phyloP scores from a whole-genome alignment of 2,797 vertebrate genomes.

The Enteromius paludinosus region DNA sequence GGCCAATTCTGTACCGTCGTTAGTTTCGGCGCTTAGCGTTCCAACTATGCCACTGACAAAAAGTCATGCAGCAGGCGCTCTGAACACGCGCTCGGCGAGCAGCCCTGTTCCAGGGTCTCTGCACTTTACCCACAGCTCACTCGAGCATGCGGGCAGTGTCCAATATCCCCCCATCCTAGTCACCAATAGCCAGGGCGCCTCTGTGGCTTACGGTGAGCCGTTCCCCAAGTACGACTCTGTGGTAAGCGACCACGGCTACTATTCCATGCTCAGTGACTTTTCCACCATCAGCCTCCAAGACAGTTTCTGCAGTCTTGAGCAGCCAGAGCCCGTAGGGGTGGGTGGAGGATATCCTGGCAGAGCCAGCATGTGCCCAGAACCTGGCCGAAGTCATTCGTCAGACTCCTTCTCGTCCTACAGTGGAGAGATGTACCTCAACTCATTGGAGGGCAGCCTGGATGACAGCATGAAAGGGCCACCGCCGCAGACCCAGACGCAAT shows the following conservation, averaged over 20 bases:
- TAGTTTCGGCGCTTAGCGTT: constrained; percentile 96
- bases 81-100: constrained; percentile 98
- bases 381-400: constrained; percentile 91
- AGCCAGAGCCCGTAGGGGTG: constrained; percentile 62
- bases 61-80: constrained; percentile 93
- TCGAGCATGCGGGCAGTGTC: constrained; percentile 95
- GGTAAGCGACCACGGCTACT: constrained; percentile 95
- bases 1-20: constrained; percentile 94
- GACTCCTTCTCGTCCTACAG: constrained; percentile 95
- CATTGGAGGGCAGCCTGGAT: constrained; percentile 89
- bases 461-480: constrained; percentile 88
- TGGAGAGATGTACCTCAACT: constrained; percentile 91
- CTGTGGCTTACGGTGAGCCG: constrained; percentile 91
- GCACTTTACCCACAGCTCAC: constrained; percentile 92
- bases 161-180: constrained; percentile 98
- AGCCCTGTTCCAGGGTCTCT: constrained; percentile 96
- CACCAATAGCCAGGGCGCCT: constrained; percentile 95
- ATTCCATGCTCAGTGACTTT: constrained; percentile 96
- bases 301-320: constrained; percentile 92
- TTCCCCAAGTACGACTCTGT: constrained; percentile 94
- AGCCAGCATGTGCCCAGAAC: constrained; percentile 90
- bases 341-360: constrained; percentile 80
- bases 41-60: constrained; percentile 94
- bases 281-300: constrained; percentile 95
- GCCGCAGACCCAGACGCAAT: constrained; percentile 73